Conservation (phyloP, 1,140 invertebrate genomes). For the Delia radicum region DNA sequence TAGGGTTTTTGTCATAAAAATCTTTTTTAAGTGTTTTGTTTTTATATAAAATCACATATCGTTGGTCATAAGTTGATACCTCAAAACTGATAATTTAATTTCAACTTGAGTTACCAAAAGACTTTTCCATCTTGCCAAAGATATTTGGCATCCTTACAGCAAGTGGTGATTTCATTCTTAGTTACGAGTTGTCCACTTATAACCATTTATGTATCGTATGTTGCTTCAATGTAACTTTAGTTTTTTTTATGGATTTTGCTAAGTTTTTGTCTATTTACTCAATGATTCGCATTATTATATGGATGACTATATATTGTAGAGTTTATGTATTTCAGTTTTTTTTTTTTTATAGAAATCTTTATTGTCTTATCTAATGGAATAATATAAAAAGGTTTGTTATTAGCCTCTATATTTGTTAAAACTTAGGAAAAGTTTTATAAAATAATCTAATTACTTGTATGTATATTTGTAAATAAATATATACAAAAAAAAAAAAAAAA, state of each 20-base stretch:
- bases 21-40: too few relatives aligned
- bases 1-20: not conserved
- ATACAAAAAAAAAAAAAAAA: not conserved
- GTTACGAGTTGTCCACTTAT: too few relatives aligned
- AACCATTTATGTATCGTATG: not conserved
- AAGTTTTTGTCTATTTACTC: too few relatives aligned
- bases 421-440: not conserved
- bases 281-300: not conserved
- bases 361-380: not conserved
- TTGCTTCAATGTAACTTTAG: not conserved
- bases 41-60: too few relatives aligned
- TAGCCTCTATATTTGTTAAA: not conserved
- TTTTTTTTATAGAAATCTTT: not conserved
- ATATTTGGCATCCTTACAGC: too few relatives aligned
- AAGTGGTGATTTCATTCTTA: too few relatives aligned
- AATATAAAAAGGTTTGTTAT: not conserved
- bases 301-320: not conserved
- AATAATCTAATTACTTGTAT: too few relatives aligned
- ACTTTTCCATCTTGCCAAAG: too few relatives aligned
- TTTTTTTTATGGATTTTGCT: too few relatives aligned
- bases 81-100: too few relatives aligned
- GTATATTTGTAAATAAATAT: not conserved
- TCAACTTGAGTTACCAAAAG: too few relatives aligned
- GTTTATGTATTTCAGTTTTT: not conserved
- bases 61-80: too few relatives aligned